Percentiles rank a stretch among this genome's conserved stretches.
These are phyloP conservation scores for Parus major DNA, from an alignment of 2,113 vertebrate genomes.

Conservation along the genomic window DNA sequence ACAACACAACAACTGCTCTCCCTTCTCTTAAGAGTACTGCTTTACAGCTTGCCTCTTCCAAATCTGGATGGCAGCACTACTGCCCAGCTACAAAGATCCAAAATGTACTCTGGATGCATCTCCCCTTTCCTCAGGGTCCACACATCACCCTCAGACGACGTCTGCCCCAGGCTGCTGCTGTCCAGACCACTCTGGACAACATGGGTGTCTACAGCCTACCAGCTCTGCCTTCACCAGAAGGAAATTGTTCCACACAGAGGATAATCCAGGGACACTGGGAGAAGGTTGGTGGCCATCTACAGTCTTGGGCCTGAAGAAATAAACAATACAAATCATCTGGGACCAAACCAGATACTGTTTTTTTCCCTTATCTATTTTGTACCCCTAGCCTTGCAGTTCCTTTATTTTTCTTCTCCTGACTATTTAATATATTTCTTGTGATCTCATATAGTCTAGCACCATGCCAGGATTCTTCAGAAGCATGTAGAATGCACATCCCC, in stretches of 20 bases:
- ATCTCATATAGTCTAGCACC: neutral
- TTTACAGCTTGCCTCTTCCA: neutral
- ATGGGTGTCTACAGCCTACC: neutral
- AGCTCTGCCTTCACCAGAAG: neutral
- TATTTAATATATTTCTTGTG: neutral
- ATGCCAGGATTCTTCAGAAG: neutral
- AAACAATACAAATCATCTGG: neutral
- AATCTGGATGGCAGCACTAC: neutral
- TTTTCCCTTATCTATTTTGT: neutral
- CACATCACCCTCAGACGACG: neutral
- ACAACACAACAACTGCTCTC: neutral
- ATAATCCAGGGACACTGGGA: neutral
- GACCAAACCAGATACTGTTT: neutral
- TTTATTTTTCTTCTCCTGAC: neutral
- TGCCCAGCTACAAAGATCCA: neutral
- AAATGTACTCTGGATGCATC: fast-evolving
- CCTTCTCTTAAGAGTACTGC: neutral
- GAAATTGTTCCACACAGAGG: neutral
- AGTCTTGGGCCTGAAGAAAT: neutral
- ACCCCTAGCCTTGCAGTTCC: neutral
- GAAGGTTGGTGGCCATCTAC: neutral
- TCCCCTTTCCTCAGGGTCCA: neutral
- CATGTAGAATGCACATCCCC: neutral
- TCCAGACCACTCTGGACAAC: neutral
- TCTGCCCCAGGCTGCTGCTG: neutral